phyloP scores from a whole-genome alignment of 2,797 vertebrate species.

The Lacerta agilis region DNA sequence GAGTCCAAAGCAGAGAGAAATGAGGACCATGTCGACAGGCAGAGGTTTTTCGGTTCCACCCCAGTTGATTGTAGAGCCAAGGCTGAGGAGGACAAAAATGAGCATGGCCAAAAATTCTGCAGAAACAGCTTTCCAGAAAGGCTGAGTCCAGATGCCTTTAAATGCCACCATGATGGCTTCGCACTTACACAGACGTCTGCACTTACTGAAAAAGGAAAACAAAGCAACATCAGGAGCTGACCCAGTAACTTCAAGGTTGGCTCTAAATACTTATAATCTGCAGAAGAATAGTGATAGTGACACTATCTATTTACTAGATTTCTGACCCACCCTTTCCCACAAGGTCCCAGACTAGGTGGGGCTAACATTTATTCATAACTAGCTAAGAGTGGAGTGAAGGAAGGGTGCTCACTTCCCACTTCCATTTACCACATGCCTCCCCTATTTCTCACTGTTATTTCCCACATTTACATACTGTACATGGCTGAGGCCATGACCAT shows the following conservation, averaged over 20 bases:
- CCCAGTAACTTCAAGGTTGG: not conserved
- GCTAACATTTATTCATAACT: not conserved
- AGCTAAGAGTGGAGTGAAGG: not conserved
- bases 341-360: not conserved
- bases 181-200: conserved; percentile 82
- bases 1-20: conserved; percentile 95
- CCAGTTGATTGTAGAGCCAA: conserved; percentile 95
- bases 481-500: not conserved
- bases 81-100: conserved; percentile 91
- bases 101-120: conserved; percentile 93
- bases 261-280: not conserved
- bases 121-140: conserved; percentile 93
- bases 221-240: conserved; percentile 47
- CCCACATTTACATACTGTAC: not conserved
- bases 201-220: conserved; percentile 84
- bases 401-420: not conserved
- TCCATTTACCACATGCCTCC: not conserved
- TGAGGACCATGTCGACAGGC: conserved; percentile 90
- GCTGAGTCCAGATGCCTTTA: conserved; percentile 95
- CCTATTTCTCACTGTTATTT: not conserved
- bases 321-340: no score
- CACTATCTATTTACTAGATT: not conserved
- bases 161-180: conserved; percentile 90
- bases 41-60: conserved; percentile 81
- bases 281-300: accelerated